phyloP scores from a whole-genome alignment of 2,797 vertebrate genomes.

The Nasua narica region DNA sequence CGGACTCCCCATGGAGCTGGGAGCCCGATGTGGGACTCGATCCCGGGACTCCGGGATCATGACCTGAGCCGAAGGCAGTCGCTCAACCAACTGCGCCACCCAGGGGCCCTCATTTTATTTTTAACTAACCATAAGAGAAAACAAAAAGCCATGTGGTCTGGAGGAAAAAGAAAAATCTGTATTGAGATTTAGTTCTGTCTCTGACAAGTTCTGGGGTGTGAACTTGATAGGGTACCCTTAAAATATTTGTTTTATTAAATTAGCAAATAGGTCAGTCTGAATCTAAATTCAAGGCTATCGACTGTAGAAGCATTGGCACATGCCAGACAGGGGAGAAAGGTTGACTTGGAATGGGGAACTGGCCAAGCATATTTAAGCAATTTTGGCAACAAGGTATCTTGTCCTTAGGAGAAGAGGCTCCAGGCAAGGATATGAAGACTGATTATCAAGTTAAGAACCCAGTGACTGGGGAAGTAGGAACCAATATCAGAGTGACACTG shows the following conservation, averaged over 20 bases:
- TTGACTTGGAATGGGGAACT: not conserved
- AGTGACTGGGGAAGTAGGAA: not conserved
- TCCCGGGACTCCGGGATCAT: no score
- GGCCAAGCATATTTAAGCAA: not conserved
- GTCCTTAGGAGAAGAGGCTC: not conserved
- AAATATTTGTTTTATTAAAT: not conserved
- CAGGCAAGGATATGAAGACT: not conserved
- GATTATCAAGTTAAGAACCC: not conserved
- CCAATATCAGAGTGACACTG: not conserved
- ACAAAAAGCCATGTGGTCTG: not conserved
- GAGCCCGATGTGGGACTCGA: no score
- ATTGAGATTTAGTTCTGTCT: not conserved
- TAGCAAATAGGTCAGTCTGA: not conserved
- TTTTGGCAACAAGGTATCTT: not conserved
- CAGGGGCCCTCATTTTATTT: not conserved
- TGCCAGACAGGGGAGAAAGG: not conserved
- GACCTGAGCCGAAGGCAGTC: no score
- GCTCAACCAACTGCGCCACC: no score
- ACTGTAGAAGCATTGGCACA: not conserved
- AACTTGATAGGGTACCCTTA: not conserved
- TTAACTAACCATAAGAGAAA: not conserved
- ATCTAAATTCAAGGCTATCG: not conserved
- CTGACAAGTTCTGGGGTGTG: not conserved
- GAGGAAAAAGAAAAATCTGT: not conserved
- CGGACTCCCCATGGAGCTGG: no score